phyloP scores from a whole-genome alignment of 2,888 invertebrate genomes.

The Apodemia hepburni region DNA sequence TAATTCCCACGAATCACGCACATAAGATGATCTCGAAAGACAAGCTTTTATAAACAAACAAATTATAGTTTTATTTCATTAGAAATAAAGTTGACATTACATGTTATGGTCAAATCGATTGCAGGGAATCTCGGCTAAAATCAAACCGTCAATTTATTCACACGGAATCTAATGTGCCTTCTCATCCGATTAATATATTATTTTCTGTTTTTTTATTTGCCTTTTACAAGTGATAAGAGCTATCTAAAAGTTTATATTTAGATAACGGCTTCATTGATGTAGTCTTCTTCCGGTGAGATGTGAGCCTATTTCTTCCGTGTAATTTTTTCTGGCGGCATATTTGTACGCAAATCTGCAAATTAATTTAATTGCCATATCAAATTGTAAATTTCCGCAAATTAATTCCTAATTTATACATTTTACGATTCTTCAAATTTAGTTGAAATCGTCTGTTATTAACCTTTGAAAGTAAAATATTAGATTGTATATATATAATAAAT shows the following conservation, averaged over 20 bases:
- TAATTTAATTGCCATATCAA: neutral
- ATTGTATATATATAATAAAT: no score
- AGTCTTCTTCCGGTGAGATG: neutral
- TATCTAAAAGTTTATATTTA: neutral
- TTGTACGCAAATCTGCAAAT: slow-evolving; percentile 2
- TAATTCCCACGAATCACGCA: slow-evolving; percentile 7
- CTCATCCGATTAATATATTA: neutral
- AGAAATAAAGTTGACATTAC: neutral
- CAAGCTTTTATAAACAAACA: neutral
- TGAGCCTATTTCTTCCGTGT: neutral
- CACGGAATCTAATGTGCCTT: neutral
- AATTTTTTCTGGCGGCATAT: neutral
- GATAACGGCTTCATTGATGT: slow-evolving; percentile 1
- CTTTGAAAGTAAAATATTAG: neutral
- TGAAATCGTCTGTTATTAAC: slow-evolving; percentile 8
- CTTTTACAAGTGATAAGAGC: neutral
- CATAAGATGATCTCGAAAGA: slow-evolving; percentile 2
- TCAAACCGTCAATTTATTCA: neutral
- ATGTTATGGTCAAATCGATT: neutral
- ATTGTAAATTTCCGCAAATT: slow-evolving; percentile 10
- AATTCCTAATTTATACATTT: slow-evolving; percentile 2
- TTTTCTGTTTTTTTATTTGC: neutral
- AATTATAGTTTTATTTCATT: neutral
- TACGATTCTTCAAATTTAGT: slow-evolving; percentile 4
- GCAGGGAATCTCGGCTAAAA: neutral